Base-by-base conservation (phyloP, 2,888 invertebrate species). In the Amphimallon solstitiale region DNA sequence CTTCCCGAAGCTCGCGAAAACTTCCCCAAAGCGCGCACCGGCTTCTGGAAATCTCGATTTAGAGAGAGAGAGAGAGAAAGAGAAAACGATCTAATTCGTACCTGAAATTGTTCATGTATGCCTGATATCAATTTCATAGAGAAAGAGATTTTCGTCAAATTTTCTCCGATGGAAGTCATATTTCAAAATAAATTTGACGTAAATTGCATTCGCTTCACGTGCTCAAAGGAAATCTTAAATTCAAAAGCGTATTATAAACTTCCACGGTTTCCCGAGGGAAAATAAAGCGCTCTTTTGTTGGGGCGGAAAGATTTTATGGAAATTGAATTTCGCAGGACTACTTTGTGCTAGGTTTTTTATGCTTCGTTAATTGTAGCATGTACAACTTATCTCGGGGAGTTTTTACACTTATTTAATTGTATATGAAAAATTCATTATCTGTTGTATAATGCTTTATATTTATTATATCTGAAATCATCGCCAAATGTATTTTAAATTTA, bases 101-200 rank as follows among this genome's bases (percentile, higher is more conserved):
- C 17, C 56, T 2, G 12, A 1, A 37, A 23, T 6, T 21, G 17
- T 43, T 66, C 21, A 37, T 66, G 52, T 19, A 40, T 23, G 21
- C 60, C 65, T 61, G 61, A 29, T 61, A 34, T 21, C 10, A 37
- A 51, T 66, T 66, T 51, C 40, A 21, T 12, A 51, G 64, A 56
- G 60, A 52, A 46, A 52, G 65, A 52, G 51, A 61, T 61, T 66
- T 66, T 66, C 45, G 38, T 21, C 35, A 43, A 66, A 65, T 61
- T 66, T 66, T 66, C 60, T 45, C 23, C 34, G 56, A 23, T 38
- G 64, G 46, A 45, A 56, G 46, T 54, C 56, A 37, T 64, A 64
- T 64, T 64, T 64, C 64, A 64, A 64, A 64, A 64, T 12, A 64
- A 64, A 64, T 64, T 64, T 64, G 64, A 64, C 64, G 56, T 64